Conservation (phyloP, 2,113 vertebrate genomes). For the Oxyruncus cristatus region DNA sequence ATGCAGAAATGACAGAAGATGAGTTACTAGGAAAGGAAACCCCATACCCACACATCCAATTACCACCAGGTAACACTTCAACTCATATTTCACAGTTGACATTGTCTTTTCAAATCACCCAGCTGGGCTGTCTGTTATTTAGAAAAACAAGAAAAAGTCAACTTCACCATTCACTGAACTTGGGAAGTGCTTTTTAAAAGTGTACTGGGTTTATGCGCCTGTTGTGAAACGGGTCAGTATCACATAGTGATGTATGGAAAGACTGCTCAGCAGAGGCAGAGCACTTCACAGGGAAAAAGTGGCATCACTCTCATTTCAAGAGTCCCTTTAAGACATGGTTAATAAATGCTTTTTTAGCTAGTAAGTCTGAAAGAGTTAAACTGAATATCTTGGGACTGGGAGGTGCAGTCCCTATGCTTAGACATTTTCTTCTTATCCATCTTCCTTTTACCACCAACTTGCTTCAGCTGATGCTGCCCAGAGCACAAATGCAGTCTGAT, state of each 20-base stretch:
- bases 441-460: neutral
- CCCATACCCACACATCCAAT: neutral
- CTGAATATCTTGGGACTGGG: neutral
- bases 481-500: neutral
- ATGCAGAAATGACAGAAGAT: neutral
- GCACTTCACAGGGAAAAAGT: neutral
- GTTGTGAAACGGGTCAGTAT: neutral
- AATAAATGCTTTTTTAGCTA: neutral
- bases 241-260: neutral
- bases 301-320: neutral
- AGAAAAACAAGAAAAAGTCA: constrained; percentile 46
- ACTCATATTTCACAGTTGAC: neutral
- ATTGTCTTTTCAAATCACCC: neutral
- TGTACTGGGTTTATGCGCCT: neutral
- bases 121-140: neutral
- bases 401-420: neutral
- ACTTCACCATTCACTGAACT: neutral
- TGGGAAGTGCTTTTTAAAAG: constrained; percentile 6
- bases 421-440: neutral
- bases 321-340: neutral
- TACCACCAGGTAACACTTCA: neutral
- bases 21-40: neutral
- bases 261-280: neutral
- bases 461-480: neutral
- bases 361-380: neutral